phyloP scores from a whole-genome alignment of 2,888 invertebrate genomes.

The Drosophila pseudotakahashii region DNA sequence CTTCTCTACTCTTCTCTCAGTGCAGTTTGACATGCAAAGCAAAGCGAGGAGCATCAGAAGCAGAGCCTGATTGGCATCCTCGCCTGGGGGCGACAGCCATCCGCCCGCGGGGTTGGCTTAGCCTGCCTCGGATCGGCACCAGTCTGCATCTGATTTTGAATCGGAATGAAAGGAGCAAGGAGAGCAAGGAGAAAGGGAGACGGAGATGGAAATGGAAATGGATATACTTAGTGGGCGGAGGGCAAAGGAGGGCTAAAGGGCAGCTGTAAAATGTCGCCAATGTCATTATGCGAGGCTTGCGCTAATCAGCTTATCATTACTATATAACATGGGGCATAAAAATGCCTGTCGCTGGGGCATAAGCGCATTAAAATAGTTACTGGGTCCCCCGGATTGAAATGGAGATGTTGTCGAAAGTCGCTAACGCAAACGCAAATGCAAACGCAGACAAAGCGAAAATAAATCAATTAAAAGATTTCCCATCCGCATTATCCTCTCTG shows the following conservation, averaged over 20 bases:
- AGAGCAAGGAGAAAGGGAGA: background rate
- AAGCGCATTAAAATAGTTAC: slow-evolving; percentile 54
- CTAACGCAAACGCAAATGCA: too few relatives aligned
- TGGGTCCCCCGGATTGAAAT: background rate
- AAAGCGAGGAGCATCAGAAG: slow-evolving; percentile 9
- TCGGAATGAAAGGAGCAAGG: background rate
- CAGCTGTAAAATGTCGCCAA: slow-evolving; percentile 61
- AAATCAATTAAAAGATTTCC: slow-evolving; percentile 60
- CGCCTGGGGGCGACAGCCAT: slow-evolving; percentile 35
- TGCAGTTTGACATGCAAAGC: slow-evolving; percentile 32
- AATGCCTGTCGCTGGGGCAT: slow-evolving; percentile 32
- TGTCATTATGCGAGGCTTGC: slow-evolving; percentile 64
- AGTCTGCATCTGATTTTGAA: slow-evolving; percentile 18
- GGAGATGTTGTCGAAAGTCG: slow-evolving; percentile 11
- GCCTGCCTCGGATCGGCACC: slow-evolving; percentile 10
- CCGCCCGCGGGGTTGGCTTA: slow-evolving; percentile 16
- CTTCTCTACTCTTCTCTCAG: background rate
- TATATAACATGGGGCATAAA: slow-evolving; percentile 45
- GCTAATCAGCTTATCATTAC: slow-evolving; percentile 77
- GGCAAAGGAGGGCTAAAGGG: background rate
- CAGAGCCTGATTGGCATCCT: slow-evolving; percentile 45
- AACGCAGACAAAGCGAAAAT: slow-evolving; percentile 37
- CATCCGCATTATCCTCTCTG: background rate
- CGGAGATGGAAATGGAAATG: background rate
- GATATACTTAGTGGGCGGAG: background rate